Percentiles rank a stretch among this genome's conserved stretches.
Conservation (phyloP, 2,113 vertebrate species). For the Ovibos moschatus region DNA sequence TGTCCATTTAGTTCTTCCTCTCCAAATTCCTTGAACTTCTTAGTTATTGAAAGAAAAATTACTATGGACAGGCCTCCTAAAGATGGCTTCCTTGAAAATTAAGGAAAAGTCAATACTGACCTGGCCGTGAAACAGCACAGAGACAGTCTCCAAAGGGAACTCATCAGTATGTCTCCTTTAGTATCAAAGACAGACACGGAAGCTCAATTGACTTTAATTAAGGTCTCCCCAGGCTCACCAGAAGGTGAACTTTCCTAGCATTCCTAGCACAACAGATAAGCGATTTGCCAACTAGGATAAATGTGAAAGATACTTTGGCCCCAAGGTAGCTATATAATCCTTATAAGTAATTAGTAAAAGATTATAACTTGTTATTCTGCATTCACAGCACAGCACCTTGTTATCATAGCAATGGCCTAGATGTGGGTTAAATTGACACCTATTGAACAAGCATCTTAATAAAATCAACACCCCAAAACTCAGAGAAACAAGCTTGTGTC, state of each 20-base stretch:
- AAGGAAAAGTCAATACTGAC: not conserved
- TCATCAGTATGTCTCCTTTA: conserved; percentile 30
- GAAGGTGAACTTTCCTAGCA: conserved; percentile 33
- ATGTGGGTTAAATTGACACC: conserved; percentile 35
- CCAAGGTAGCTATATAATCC: not conserved
- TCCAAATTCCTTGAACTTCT: not conserved
- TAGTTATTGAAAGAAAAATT: conserved; percentile 14
- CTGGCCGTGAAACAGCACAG: not conserved
- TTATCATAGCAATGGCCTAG: conserved; percentile 27
- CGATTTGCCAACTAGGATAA: conserved; percentile 57
- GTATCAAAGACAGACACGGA: conserved; percentile 39
- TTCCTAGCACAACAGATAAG: conserved; percentile 40
- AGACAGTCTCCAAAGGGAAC: conserved; percentile 28
- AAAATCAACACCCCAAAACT: not conserved
- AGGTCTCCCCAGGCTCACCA: conserved; percentile 13
- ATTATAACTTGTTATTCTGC: conserved; percentile 47
- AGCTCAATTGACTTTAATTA: conserved; percentile 59
- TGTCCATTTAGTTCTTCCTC: not conserved
- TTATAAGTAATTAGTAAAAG: conserved; percentile 48
- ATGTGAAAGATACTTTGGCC: conserved; percentile 34
- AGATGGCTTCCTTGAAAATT: conserved; percentile 19
- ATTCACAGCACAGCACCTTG: conserved; percentile 45
- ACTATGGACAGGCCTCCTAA: not conserved
- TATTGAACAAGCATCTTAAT: conserved; percentile 4
- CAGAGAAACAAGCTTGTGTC: not conserved